Conservation (phyloP, 2,113 vertebrate genomes). For the Sylvia atricapilla region DNA sequence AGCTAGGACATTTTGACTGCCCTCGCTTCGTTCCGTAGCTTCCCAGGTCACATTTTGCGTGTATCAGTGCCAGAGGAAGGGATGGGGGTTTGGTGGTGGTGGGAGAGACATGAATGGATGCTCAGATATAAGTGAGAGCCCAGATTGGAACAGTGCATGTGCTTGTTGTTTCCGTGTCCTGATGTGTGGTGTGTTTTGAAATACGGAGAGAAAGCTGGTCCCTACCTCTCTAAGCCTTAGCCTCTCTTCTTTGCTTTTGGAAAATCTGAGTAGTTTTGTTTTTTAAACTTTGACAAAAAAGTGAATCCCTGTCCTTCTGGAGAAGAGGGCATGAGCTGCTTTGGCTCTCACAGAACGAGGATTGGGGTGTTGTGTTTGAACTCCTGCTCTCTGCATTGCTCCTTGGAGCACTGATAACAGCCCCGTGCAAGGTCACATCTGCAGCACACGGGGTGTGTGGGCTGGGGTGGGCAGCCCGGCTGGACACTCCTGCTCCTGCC, state of each 20-base stretch:
- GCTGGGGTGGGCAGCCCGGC: neutral
- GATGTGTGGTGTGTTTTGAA: neutral
- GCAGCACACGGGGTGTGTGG: neutral
- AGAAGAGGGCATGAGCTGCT: neutral
- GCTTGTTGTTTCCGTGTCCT: neutral
- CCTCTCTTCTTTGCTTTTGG: neutral
- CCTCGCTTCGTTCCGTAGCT: neutral
- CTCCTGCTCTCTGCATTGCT: neutral
- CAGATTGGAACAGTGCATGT: neutral
- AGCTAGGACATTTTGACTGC: neutral
- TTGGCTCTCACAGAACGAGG: neutral
- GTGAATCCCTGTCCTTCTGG: neutral
- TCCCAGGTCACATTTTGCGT: neutral
- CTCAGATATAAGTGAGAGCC: neutral
- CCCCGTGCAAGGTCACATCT: neutral
- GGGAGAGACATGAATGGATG: neutral
- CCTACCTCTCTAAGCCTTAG: neutral
- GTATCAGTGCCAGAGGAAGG: neutral
- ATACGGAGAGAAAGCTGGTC: neutral
- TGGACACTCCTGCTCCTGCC: neutral
- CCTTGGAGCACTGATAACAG: neutral
- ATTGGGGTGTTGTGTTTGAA: neutral
- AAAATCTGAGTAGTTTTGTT: neutral
- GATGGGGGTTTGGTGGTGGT: neutral
- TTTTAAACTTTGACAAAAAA: neutral